Evolutionary conservation across 1,140 invertebrate genomes (phyloP), one percentile per base, ranked within the genome.

Genomic region (Bombus sibiricus): DNA sequence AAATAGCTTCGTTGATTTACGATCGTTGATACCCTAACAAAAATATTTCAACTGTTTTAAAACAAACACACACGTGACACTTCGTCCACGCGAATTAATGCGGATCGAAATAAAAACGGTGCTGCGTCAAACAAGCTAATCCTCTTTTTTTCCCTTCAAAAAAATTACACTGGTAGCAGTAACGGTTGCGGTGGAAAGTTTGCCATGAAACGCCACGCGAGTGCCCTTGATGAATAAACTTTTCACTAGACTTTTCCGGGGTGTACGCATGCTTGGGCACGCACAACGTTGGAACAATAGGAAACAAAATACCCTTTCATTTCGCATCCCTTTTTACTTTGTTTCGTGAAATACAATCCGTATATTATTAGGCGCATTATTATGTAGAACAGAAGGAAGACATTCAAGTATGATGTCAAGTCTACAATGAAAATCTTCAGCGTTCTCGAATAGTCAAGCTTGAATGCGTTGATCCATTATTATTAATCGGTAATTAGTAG

Each of bases 401-500:
- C 34, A 41, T 13, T 34, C 34, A 47, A 9, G 32, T 4, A 10
- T 8, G 10, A 68, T 32, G 25, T n/a, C 8, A 47, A 62, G 32
- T 3, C 18, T 28, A 43, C 71, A 57, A 71, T 32, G 75, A 57
- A 34, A 43, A 77, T 39, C 73, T 25, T 6, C 22, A 22, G 34
- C 13, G 64, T 13, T 2, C 22, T 25, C 39, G 41, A 37, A 82
- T n/a, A 10, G 43, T n/a, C 53, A 22, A 28, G 25, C 37, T 32
- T 9, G 37, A 43, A 43, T 13, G n/a, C 75, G 37, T 1, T n/a
- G 62, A 28, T 13, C 59, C 2, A 3, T 47, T 76, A 62, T 88
- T 88, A 86, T 89, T 88, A 88, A 74, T 47, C 69, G 22, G 57
- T 86, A 89, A 89, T 86, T 89, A 88, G 83, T 64, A 75, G 76